Conservation (phyloP, 2,888 invertebrate species). For the Nemoura dubitans region DNA sequence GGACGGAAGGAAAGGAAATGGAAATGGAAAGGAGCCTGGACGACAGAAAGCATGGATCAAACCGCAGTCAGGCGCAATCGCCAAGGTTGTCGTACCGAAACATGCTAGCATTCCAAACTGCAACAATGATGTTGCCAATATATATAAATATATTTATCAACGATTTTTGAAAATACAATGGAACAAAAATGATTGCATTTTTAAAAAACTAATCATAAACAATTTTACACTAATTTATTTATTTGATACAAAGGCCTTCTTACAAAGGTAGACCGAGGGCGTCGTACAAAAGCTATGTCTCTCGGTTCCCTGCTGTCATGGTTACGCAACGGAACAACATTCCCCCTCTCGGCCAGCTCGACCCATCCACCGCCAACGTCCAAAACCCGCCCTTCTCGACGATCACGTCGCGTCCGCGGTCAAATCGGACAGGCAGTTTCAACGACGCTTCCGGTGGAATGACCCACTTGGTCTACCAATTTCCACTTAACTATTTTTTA, state of each 20-base stretch:
- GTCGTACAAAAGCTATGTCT: conserved; percentile 7
- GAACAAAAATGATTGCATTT: conserved; percentile 38
- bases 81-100: too few relatives aligned
- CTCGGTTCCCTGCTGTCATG: not conserved
- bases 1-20: too few relatives aligned
- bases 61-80: too few relatives aligned
- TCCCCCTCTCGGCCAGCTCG: not conserved
- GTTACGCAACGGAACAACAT: not conserved
- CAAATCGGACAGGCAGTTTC: too few relatives aligned
- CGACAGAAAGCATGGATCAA: too few relatives aligned
- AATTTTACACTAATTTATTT: conserved; percentile 13
- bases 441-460: too few relatives aligned
- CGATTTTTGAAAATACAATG: conserved; percentile 28
- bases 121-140: conserved; percentile 23
- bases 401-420: too few relatives aligned
- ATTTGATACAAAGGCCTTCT: conserved; percentile 7
- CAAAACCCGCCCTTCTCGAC: not conserved
- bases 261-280: not conserved
- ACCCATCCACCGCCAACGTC: not conserved
- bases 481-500: too few relatives aligned
- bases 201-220: conserved; percentile 18
- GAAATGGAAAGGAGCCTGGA: too few relatives aligned
- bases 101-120: not conserved
- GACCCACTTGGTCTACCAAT: too few relatives aligned
- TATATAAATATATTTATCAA: conserved; percentile 37